Evolutionary conservation across 2,113 vertebrate genomes (phyloP).

Genomic region (Aleadryas rufinucha): DNA sequence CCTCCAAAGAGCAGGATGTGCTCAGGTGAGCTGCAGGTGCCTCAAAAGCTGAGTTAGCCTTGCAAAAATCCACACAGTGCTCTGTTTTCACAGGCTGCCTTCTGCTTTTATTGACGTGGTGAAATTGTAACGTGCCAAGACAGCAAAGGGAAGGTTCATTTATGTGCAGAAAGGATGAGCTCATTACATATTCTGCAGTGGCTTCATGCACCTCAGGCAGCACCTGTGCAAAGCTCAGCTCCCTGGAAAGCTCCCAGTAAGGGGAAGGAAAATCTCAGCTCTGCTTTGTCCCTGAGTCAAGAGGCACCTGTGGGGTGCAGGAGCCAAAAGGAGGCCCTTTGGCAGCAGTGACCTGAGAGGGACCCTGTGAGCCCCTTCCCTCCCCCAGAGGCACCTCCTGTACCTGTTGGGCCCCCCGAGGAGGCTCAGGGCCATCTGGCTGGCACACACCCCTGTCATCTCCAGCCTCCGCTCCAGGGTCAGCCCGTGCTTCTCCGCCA

Average conservation of each 20-base stretch:
- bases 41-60: not conserved
- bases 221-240: not conserved
- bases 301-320: not conserved
- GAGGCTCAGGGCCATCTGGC: constrained; percentile 96
- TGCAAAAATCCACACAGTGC: not conserved
- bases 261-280: not conserved
- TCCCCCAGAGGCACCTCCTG: not conserved
- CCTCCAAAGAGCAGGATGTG: not conserved
- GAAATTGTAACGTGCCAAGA: fast-evolving
- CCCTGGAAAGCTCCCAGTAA: not conserved
- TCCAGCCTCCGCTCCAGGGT: constrained; percentile 91
- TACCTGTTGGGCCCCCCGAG: constrained; percentile 97
- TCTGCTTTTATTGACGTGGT: not conserved
- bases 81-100: not conserved
- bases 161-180: not conserved
- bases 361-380: not conserved
- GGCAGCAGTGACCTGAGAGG: not conserved
- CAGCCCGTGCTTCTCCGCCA: constrained; percentile 90
- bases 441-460: constrained; percentile 95
- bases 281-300: not conserved
- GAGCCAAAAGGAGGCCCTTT: not conserved
- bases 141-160: not conserved
- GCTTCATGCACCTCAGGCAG: not conserved
- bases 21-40: not conserved
- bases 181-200: not conserved